These are phyloP conservation scores for Dolichopus griseipennis DNA, from an alignment of 2,888 invertebrate species.

Conservation along the genomic window DNA sequence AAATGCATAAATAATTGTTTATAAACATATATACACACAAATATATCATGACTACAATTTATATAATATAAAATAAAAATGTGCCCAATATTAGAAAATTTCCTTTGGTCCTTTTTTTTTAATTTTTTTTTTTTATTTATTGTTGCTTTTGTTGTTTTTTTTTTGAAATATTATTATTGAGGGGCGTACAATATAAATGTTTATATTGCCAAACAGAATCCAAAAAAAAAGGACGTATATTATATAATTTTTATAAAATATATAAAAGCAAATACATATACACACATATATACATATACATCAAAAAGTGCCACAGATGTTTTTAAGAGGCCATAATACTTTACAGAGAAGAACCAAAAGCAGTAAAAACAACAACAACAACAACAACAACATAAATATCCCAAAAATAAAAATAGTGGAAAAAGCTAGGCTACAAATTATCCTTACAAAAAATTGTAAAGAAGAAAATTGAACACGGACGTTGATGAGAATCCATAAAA, in stretches of 20 bases:
- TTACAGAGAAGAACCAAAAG: constrained; percentile 7
- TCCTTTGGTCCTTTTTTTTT: background rate
- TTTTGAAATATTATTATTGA: background rate
- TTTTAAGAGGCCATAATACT: constrained; percentile 14
- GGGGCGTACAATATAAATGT: background rate
- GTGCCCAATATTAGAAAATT: background rate
- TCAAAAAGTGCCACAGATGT: constrained; percentile 13
- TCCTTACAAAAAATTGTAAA: constrained; percentile 7
- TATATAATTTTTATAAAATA: no score
- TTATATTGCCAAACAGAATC: background rate
- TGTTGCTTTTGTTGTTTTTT: background rate
- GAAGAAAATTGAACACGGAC: constrained; percentile 6
- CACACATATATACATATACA: background rate
- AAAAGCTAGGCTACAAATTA: background rate
- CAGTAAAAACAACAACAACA: no score
- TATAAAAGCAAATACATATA: background rate
- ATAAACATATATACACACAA: no score
- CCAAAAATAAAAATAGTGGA: background rate
- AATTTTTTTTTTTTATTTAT: no score
- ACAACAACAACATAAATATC: no score
- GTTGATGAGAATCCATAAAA: constrained; percentile 9
- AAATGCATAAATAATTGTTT: no score
- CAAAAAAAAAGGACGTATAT: background rate
- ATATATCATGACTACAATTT: no score
- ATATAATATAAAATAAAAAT: no score